Evolutionary conservation across 2,113 vertebrate genomes (phyloP).

Genomic region (Rhadina sibilatrix): DNA sequence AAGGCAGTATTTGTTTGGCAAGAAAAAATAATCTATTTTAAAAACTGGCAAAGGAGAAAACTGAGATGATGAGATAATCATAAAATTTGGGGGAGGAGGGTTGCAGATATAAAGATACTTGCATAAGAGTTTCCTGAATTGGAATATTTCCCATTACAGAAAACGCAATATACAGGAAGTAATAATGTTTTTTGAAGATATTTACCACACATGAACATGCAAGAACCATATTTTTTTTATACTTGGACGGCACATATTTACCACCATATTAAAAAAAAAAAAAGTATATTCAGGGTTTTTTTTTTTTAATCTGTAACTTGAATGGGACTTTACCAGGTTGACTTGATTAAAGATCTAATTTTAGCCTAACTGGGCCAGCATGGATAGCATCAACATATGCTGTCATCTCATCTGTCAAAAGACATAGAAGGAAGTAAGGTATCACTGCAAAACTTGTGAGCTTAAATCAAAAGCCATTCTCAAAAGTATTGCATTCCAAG

Average conservation of each 20-base stretch:
- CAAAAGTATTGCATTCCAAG: neutral
- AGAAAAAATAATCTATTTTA: constrained; percentile 14
- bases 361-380: neutral
- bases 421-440: neutral
- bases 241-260: neutral
- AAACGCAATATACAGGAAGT: neutral
- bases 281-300: accelerated
- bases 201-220: neutral
- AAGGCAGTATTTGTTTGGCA: constrained; percentile 9
- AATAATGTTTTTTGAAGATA: neutral
- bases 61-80: neutral
- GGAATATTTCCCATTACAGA: neutral
- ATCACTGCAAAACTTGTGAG: neutral
- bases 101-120: neutral
- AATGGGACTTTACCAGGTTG: neutral
- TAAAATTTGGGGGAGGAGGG: neutral
- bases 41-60: constrained; percentile 8
- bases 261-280: neutral
- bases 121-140: neutral
- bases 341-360: neutral
- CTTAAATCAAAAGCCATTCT: neutral
- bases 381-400: neutral
- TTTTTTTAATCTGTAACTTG: neutral
- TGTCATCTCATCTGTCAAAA: neutral
- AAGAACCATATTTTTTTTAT: neutral